Evolutionary conservation across 2,113 vertebrate genomes (phyloP).

Genomic region (Elgaria multicarinata): DNA sequence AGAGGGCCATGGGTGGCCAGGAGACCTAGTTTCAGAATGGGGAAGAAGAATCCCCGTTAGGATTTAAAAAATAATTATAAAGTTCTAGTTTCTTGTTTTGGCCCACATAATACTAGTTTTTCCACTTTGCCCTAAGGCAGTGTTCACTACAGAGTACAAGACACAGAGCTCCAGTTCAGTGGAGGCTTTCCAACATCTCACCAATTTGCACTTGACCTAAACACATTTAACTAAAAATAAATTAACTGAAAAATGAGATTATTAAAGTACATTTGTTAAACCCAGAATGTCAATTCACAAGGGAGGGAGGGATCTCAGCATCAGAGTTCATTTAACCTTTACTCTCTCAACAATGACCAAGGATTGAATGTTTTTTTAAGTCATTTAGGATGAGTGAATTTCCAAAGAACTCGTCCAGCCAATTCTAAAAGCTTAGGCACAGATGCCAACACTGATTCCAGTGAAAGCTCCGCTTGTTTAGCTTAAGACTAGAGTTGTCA

Average conservation of each 20-base stretch:
- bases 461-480: background rate
- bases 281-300: background rate
- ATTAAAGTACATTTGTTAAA: background rate
- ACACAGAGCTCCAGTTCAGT: background rate
- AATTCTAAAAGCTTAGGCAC: background rate
- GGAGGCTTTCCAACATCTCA: background rate
- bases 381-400: background rate
- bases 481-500: background rate
- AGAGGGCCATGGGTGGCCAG: conserved; percentile 56
- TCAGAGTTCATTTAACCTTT: conserved; percentile 20
- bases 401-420: conserved; percentile 27
- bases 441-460: background rate
- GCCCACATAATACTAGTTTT: background rate
- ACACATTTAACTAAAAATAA: background rate
- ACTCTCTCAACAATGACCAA: background rate
- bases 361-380: background rate
- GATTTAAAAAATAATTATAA: conserved; percentile 33
- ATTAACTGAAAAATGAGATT: background rate
- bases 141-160: conserved; percentile 34
- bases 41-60: conserved; percentile 23
- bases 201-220: conserved; percentile 1
- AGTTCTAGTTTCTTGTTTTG: conserved; percentile 33
- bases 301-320: conserved; percentile 17
- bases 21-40: conserved; percentile 64
- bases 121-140: background rate